A percentile compares a stretch with the other conserved stretches of the same genome.
Evolutionary conservation across 1,140 invertebrate genomes (phyloP).

Genomic region (Mactra quadrangularis): DNA sequence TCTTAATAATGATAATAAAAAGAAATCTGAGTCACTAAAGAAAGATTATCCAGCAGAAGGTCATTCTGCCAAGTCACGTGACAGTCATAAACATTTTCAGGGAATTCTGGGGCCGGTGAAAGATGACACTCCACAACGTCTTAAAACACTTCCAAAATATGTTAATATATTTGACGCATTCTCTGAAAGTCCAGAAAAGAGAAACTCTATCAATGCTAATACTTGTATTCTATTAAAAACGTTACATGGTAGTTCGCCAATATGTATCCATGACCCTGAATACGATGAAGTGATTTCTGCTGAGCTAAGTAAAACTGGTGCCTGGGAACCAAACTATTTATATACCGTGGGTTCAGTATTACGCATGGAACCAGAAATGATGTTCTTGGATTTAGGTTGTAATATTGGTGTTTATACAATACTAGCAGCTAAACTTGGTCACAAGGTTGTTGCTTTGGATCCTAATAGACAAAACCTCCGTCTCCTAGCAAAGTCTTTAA

Average conservation of each 20-base stretch:
- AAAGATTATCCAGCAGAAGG: too few relatives aligned
- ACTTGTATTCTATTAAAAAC: slow-evolving; percentile 46
- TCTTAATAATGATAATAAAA: neutral
- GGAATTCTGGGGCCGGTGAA: neutral
- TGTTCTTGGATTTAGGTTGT: slow-evolving; percentile 74
- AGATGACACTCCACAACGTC: neutral
- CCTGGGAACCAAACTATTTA: slow-evolving; percentile 52
- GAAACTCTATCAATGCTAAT: slow-evolving; percentile 44
- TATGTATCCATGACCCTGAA: slow-evolving; percentile 56
- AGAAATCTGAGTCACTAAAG: neutral
- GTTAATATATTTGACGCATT: slow-evolving; percentile 31
- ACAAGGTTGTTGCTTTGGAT: slow-evolving; percentile 74
- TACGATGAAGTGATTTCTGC: slow-evolving; percentile 41
- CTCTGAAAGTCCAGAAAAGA: slow-evolving; percentile 9
- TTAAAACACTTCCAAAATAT: slow-evolving; percentile 2
- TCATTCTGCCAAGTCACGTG: neutral
- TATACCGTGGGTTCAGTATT: slow-evolving; percentile 41
- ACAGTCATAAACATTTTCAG: neutral
- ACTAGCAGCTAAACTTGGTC: slow-evolving; percentile 67
- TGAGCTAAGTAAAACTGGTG: neutral
- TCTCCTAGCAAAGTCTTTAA: slow-evolving; percentile 64
- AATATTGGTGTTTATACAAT: slow-evolving; percentile 77
- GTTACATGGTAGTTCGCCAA: slow-evolving; percentile 37
- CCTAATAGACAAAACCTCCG: slow-evolving; percentile 64
- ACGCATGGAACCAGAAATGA: slow-evolving; percentile 21